These are phyloP conservation scores for Electrophaes corylata DNA, from an alignment of 2,888 invertebrate genomes.

Conservation along the genomic window DNA sequence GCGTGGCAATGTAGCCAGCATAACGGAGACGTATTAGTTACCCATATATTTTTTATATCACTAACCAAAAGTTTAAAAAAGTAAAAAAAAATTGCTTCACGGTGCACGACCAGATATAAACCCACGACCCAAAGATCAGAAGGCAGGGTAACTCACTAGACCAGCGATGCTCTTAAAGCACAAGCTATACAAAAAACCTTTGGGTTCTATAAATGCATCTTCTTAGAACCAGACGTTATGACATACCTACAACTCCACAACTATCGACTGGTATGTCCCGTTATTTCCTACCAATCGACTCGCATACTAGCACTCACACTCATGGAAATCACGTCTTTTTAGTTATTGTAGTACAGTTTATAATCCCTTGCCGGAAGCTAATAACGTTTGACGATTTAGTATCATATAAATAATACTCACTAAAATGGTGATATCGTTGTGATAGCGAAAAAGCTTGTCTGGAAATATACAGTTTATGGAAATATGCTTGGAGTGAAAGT, in stretches of 20 bases:
- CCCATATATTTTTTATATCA: too few species aligned
- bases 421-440: constrained; percentile 15
- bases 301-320: constrained; percentile 60
- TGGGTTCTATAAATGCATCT: constrained; percentile 25
- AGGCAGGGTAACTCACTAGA: too few species aligned
- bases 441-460: not conserved
- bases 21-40: too few species aligned
- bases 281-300: constrained; percentile 74
- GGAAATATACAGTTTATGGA: not conserved
- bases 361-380: constrained; percentile 7
- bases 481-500: not conserved
- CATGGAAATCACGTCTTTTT: constrained; percentile 24
- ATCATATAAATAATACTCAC: not conserved
- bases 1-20: too few species aligned
- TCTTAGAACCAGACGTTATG: constrained; percentile 23
- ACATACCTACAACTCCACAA: constrained; percentile 45
- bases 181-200: not conserved
- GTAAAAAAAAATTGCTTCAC: too few species aligned
- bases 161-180: not conserved
- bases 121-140: too few species aligned
- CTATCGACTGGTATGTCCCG: constrained; percentile 69
- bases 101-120: too few species aligned
- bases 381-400: constrained; percentile 6
- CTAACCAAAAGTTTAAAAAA: too few species aligned
- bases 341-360: constrained; percentile 7